Evolutionary conservation across 1,140 invertebrate genomes (phyloP).

Genomic region (Macrobrachium nipponense): DNA sequence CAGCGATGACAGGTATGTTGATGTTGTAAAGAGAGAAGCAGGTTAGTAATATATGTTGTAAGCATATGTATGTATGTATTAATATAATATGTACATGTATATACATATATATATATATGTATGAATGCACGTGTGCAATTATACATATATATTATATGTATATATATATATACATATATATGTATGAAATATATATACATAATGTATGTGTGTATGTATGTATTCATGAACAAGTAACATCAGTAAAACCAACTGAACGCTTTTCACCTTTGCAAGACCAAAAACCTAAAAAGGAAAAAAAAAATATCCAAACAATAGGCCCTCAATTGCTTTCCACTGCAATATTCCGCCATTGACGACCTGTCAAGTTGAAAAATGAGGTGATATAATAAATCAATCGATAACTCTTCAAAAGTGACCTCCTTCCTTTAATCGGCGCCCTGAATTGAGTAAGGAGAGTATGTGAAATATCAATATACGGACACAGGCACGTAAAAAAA

Average conservation of each 20-base stretch:
- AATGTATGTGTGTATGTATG: constrained; percentile 9
- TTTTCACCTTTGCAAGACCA: too few relatives aligned
- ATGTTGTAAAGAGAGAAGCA: background rate
- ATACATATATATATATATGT: constrained; percentile 29
- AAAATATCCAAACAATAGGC: too few relatives aligned
- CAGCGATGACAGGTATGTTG: too few relatives aligned
- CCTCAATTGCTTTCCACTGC: too few relatives aligned
- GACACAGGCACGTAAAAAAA: background rate
- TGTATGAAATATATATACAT: constrained; percentile 11
- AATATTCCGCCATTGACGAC: background rate
- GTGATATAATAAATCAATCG: background rate
- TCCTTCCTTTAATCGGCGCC: background rate
- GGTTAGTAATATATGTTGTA: background rate
- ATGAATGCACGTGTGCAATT: constrained; percentile 9
- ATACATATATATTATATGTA: constrained; percentile 25
- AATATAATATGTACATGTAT: constrained; percentile 21
- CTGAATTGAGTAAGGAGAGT: too few relatives aligned
- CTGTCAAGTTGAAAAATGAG: background rate
- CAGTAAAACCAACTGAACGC: too few relatives aligned
- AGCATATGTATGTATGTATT: constrained; percentile 7
- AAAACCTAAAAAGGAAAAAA: too few relatives aligned
- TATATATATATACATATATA: constrained; percentile 21
- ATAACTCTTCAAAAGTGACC: background rate
- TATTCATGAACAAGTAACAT: background rate
- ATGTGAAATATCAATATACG: too few relatives aligned